phyloP scores from a whole-genome alignment of 2,113 vertebrate genomes.

The Cyrtonyx montezumae region DNA sequence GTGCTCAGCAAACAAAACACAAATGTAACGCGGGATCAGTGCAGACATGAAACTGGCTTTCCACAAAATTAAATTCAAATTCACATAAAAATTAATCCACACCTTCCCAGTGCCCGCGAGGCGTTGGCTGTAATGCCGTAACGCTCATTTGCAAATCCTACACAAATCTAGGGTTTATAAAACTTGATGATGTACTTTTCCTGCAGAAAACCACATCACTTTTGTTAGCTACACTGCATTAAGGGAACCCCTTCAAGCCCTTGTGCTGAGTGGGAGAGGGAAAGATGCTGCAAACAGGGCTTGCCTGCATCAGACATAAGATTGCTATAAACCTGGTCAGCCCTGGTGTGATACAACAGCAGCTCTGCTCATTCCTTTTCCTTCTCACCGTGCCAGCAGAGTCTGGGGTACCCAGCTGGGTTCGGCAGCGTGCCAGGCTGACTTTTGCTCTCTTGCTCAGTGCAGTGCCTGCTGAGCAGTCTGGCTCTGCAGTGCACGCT shows the following conservation, averaged over 20 bases:
- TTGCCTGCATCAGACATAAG: not conserved
- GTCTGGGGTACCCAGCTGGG: not conserved
- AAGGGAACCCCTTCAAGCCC: not conserved
- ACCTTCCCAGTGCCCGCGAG: conserved; percentile 41
- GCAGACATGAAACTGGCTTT: conserved; percentile 65
- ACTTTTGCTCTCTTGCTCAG: not conserved
- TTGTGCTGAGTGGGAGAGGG: not conserved
- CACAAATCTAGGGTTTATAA: conserved; percentile 48
- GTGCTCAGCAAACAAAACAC: conserved; percentile 19
- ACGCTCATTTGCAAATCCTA: conserved; percentile 61
- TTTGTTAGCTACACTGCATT: not conserved
- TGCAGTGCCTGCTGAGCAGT: not conserved
- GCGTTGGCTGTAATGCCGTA: not conserved
- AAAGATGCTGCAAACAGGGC: not conserved
- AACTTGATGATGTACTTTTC: conserved; percentile 45
- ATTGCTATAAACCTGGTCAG: not conserved
- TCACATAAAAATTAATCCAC: conserved; percentile 70
- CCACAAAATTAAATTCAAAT: conserved; percentile 75
- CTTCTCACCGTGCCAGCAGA: not conserved
- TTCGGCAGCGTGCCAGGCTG: accelerated
- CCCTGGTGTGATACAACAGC: not conserved
- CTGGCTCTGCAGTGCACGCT: not conserved
- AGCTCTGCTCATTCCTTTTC: not conserved
- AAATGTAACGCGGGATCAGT: not conserved
- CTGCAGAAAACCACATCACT: conserved; percentile 56